phyloP scores from a whole-genome alignment of 1,140 invertebrate species.

The Cydia strobilella region DNA sequence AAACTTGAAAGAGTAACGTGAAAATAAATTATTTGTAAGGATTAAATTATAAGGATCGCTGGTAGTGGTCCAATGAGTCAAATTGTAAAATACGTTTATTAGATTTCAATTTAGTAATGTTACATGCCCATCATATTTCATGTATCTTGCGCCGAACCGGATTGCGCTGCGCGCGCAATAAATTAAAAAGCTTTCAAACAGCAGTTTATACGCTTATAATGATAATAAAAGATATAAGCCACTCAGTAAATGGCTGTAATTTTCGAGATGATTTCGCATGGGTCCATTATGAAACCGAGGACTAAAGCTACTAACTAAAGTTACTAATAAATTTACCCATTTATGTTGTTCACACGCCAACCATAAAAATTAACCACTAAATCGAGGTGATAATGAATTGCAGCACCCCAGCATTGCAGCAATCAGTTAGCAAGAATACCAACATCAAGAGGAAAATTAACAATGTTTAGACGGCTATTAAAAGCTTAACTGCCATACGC shows the following conservation, averaged over 20 bases:
- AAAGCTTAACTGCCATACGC: constrained; percentile 64
- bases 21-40: constrained; percentile 17
- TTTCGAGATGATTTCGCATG: constrained; percentile 9
- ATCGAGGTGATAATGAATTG: constrained; percentile 55
- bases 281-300: not conserved
- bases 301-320: too few relatives aligned
- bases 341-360: constrained; percentile 62
- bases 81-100: constrained; percentile 26
- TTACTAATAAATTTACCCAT: constrained; percentile 49
- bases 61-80: constrained; percentile 42
- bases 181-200: constrained; percentile 31
- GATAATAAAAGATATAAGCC: not conserved
- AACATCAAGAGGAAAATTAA: constrained; percentile 55
- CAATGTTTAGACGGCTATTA: constrained; percentile 51
- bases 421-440: constrained; percentile 50
- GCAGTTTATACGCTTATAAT: constrained; percentile 16
- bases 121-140: constrained; percentile 7
- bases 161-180: not conserved
- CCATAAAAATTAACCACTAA: constrained; percentile 56
- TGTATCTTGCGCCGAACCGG: constrained; percentile 15
- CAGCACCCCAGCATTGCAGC: constrained; percentile 51
- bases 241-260: not conserved
- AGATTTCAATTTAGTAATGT: constrained; percentile 28
- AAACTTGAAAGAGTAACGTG: constrained; percentile 14
- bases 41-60: constrained; percentile 34